Evolutionary conservation across 2,113 vertebrate genomes (phyloP), one percentile per base, ranked within the genome.

Genomic region (Bombycilla garrulus): DNA sequence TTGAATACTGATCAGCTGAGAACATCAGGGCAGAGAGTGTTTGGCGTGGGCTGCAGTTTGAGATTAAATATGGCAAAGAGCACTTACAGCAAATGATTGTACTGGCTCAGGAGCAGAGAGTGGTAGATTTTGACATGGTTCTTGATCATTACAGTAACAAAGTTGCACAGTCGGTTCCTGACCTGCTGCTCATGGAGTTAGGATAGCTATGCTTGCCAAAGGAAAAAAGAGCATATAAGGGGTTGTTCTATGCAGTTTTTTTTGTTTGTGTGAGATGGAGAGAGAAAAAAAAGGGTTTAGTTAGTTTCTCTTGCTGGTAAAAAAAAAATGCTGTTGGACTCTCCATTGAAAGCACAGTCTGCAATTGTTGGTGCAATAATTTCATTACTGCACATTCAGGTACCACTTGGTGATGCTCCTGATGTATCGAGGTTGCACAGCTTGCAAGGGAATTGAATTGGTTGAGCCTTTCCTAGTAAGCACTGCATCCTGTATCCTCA

Each of bases 401-500:
- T 79, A 64, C 20, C 50, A 42, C 65, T 57, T 78, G 64, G n/a
- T 47, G 65, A 56, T 84, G 57, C 6, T 77, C 33, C 60, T 8
- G 3, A 60, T 24, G 58, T 82, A 48, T 66, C 56, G 80, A 86
- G 86, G 20, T 44, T 93, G 80, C 57, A 44, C 44, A 79, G 29
- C 44, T 95, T 81, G 73, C 76, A 87, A 48, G 44, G 65, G 48
- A 89, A 76, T 90, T 82, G 48, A 89, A 76, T 90, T 82, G 38
- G 33, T 40, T 84, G 81, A 93, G 80, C 84, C 58, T 85, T 77
- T 77, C 57, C 28, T 79, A 86, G 81, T 50, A 91, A 92, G 57
- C 70, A 64, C 42, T 79, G 29, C 33, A 60, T 92, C 72, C 82
- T 81, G n/a, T 95, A 74, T 90, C 80, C 66, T 96, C 79, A 93